These are phyloP conservation scores for Setophaga kirtlandii DNA, from an alignment of 2,113 vertebrate genomes.

Conservation along the genomic window DNA sequence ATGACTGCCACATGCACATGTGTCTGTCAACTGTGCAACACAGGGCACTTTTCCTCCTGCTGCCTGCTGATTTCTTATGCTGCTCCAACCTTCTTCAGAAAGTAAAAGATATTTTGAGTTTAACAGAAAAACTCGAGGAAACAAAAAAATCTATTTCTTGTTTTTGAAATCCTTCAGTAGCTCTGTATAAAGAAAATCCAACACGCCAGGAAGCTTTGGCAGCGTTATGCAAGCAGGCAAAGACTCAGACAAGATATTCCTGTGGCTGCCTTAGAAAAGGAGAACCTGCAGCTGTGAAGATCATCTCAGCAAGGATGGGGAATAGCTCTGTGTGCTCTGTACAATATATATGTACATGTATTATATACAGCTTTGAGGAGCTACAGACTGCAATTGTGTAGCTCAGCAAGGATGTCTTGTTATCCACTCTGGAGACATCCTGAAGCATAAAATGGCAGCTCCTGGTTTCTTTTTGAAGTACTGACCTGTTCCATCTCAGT, in stretches of 20 bases:
- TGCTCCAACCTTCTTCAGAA: background rate
- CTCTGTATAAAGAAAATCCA: background rate
- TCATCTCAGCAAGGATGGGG: background rate
- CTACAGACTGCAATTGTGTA: background rate
- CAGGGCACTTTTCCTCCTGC: background rate
- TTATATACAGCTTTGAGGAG: background rate
- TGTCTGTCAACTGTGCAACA: background rate
- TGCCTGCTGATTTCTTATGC: background rate
- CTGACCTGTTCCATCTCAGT: background rate
- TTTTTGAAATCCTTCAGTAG: background rate
- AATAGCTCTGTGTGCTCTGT: background rate
- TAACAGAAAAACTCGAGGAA: background rate
- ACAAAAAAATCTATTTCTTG: background rate
- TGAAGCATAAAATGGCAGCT: background rate
- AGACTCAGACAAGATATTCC: background rate
- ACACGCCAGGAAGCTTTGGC: background rate
- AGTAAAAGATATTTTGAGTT: background rate
- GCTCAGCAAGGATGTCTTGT: background rate
- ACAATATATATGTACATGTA: background rate
- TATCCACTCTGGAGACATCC: background rate
- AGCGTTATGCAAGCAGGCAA: background rate
- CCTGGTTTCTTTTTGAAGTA: background rate
- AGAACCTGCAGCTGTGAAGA: background rate
- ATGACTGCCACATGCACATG: rapidly evolving
- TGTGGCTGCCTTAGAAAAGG: background rate